Base-by-base conservation (phyloP, 2,888 invertebrate species). In the Silvanus unidentatus region DNA sequence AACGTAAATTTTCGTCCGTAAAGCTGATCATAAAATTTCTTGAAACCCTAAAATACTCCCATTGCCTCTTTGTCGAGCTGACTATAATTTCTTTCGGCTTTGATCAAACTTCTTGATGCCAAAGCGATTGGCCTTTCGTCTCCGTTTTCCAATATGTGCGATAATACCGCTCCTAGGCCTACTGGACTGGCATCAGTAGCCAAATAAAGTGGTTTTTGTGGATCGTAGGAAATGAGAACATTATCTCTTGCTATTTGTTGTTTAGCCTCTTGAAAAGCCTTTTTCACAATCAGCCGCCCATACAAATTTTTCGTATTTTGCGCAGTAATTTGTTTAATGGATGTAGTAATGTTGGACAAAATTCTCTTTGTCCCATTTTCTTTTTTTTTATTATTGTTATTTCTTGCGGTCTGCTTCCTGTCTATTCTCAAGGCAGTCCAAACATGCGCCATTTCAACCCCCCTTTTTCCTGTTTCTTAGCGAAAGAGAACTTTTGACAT, bases 61-160 rank as follows among this genome's bases (percentile, higher is more conserved):
- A 61, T 50, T 2, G 66, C 70, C 54, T 70, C 69, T 50, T 65
- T 62, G 40, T 71, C 66, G 10, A 68, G 49, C 29, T 49, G 49
- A 14, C 43, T 43, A 15, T 49, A 49, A 16, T 49, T 49, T 40
- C 32, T 16, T 35, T 52, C 45, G 6, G 43, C 29, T 16, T 10
- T 11, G 1, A 30, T 47, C 9, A 48, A 30, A 1, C 49, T 14
- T 15, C 47, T 22, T 29, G 47, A 50, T 9, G 40, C 41, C 53
- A 46, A 70, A 2, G 63, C 63, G 36, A 48, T 45, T 2, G 45
- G 41, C 12, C 43, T 11, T 40, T 69, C 64, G 13, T 49, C 46
- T 8, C 63, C 62, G 54, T 68, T 59, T 38, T 52, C 49, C 40
- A 57, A 53, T 32, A 51, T 54, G 41, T 65, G 60, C 9, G 58